phyloP scores from a whole-genome alignment of 2,797 vertebrate species.

The Spondyliosoma cantharus region DNA sequence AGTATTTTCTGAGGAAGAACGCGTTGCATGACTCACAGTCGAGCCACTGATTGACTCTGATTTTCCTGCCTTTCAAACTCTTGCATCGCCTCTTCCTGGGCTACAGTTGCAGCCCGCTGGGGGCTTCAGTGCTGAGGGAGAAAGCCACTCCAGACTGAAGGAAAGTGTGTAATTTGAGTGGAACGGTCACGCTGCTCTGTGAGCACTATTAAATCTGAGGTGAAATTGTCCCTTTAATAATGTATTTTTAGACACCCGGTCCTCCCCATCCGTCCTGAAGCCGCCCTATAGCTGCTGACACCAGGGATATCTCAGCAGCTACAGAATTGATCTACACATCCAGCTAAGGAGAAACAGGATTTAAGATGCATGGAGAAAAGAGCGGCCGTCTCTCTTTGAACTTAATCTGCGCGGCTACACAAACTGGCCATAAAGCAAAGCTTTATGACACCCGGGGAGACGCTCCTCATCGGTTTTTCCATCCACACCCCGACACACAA shows the following conservation, averaged over 20 bases:
- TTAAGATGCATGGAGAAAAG: constrained; percentile 80
- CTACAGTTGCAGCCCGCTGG: constrained; percentile 25
- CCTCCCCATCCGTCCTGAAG: constrained; percentile 62
- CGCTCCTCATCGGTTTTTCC: constrained; percentile 80
- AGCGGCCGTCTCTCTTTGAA: constrained; percentile 81
- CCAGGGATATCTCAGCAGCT: constrained; percentile 67
- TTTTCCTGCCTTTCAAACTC: constrained; percentile 65
- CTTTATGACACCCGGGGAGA: constrained; percentile 83
- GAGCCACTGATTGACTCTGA: constrained; percentile 58
- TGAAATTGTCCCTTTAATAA: constrained; percentile 72
- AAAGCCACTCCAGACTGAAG: constrained; percentile 55
- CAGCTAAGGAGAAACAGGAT: constrained; percentile 80
- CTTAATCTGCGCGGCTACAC: constrained; percentile 85
- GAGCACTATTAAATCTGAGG: constrained; percentile 60
- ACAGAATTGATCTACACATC: constrained; percentile 79
- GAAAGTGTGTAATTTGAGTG: constrained; percentile 60
- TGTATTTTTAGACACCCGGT: constrained; percentile 71
- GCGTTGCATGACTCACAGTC: constrained; percentile 57
- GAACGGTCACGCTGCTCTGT: constrained; percentile 61
- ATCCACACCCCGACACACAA: constrained; percentile 75
- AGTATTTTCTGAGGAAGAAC: constrained; percentile 56
- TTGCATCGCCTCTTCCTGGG: constrained; percentile 47
- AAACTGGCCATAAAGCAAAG: constrained; percentile 83
- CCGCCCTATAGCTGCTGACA: constrained; percentile 74
- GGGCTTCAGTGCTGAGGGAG: constrained; percentile 42